Base-by-base conservation (phyloP, 2,113 vertebrate genomes). In the Hemichromis elongatus region DNA sequence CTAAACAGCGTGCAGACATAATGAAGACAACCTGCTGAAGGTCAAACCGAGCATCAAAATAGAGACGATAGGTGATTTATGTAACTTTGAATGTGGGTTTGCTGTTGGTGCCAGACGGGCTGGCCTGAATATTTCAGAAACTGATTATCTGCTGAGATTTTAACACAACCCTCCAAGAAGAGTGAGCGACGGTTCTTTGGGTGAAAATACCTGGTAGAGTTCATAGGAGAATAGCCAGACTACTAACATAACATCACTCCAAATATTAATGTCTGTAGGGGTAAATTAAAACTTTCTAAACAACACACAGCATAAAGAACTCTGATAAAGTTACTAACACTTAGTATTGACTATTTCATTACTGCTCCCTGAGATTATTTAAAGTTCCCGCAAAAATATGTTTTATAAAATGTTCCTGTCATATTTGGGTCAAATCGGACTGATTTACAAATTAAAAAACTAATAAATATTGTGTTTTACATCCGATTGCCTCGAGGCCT, bases 161-260 rank as follows among this genome's bases (percentile, higher is more conserved):
- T 45, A 24, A 42, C 63, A 70, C 37, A 42, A 68, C n/a, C 63
- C 24, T 2, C 11, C 40, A 42, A 0, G 0, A 68, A 45, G 37
- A 70, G 37, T 70, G 63, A 70, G 37, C 3, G 6, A 26, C 21
- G 11, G 14, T 47, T 73, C 68, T 47, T 47, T 73, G 24, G 9
- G 42, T 47, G 24, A 0, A 14, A 73, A 19, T 12, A 28, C 16
- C 14, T 18, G 28, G 14, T 73, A 28, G 24, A 19, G 21, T 24
- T 70, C 21, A 68, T 24, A 16, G 66, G 66, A 47, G 42, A 73
- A 28, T 73, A 28, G 40, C 21, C 24, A 28, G 3, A 73, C 40
- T 73, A 28, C 9, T 28, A n/a, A n/a, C 19, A 66, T 13, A 37
- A 66, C 4, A 1, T 68, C 63, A 70, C 13, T 70, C 63, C 3